These are phyloP conservation scores for Rousettus leschenaultii DNA, from an alignment of 2,113 vertebrate species.

Conservation along the genomic window DNA sequence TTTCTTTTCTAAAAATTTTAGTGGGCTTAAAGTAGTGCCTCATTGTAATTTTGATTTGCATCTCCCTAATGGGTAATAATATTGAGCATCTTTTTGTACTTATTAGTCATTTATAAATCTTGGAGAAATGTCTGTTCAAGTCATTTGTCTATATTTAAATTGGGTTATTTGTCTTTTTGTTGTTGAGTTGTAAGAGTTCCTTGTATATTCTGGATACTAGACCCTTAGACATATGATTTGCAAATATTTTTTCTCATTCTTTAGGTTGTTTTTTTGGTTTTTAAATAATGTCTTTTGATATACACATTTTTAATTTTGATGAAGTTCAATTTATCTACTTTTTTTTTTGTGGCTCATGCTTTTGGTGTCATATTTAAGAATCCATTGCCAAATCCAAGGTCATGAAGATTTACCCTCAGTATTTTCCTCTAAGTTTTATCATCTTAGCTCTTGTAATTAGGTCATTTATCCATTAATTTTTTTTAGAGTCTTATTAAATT, in stretches of 20 bases:
- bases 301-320: background rate
- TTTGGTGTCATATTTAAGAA: conserved; percentile 10
- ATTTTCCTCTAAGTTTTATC: background rate
- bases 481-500: too few species aligned
- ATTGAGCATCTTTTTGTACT: background rate
- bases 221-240: background rate
- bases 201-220: background rate
- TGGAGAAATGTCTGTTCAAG: background rate
- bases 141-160: background rate
- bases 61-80: background rate
- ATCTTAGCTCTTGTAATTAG: background rate
- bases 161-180: background rate
- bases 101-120: background rate
- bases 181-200: background rate
- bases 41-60: background rate
- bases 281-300: background rate
- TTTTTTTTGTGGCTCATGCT: background rate
- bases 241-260: background rate
- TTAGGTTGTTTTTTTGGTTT: background rate
- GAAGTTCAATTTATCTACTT: background rate
- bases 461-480: background rate
- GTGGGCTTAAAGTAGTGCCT: background rate
- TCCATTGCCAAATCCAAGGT: background rate
- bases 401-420: background rate
- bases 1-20: background rate